These are phyloP conservation scores for Semnornis frantzii DNA, from an alignment of 2,113 vertebrate genomes.

Conservation along the genomic window DNA sequence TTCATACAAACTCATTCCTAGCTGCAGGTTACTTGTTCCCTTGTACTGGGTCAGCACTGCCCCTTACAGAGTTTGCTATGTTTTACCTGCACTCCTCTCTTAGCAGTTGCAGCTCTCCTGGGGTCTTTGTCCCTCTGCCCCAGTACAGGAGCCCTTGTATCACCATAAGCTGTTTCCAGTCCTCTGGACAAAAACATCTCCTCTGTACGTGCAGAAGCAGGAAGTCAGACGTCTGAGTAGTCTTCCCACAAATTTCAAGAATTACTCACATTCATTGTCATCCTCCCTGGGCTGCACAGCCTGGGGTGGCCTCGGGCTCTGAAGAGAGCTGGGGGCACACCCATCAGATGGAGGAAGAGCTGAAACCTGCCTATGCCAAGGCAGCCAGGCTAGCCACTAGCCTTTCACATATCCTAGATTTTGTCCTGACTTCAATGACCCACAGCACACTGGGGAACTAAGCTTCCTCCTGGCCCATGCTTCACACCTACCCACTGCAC, in stretches of 20 bases:
- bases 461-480: background rate
- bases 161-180: background rate
- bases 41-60: background rate
- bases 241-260: slow-evolving; percentile 70
- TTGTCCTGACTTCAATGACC: background rate
- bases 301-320: background rate
- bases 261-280: slow-evolving; percentile 65
- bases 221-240: slow-evolving; percentile 66
- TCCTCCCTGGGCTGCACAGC: background rate
- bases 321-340: background rate
- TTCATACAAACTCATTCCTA: background rate
- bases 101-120: background rate
- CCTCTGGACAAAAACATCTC: slow-evolving; percentile 49
- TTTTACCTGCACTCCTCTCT: background rate
- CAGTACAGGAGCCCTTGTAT: rapidly evolving
- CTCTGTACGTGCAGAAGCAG: slow-evolving; percentile 70
- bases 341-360: background rate
- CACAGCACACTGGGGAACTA: rapidly evolving
- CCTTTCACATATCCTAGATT: rapidly evolving
- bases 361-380: background rate
- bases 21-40: background rate
- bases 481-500: background rate
- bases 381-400: background rate
- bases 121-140: background rate
- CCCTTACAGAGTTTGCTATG: background rate